Conservation (phyloP, 2,797 vertebrate genomes). For the Apogon talboti region DNA sequence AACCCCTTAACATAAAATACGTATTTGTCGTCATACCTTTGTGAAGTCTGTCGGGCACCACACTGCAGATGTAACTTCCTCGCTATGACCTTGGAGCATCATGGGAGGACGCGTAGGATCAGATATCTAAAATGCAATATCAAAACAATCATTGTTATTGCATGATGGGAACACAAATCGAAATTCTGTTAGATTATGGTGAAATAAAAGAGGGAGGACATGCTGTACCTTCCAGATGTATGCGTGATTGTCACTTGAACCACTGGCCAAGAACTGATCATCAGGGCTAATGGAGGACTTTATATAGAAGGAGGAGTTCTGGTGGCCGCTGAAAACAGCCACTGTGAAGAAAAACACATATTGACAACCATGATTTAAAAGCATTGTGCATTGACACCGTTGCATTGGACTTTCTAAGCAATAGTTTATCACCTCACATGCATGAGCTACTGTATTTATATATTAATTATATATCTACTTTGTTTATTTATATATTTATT, state of each 20-base stretch:
- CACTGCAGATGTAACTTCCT: constrained; percentile 94
- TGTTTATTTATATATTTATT: too few species aligned
- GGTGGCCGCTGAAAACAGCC: constrained; percentile 90
- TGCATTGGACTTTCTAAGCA: too few species aligned
- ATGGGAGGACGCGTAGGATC: constrained; percentile 87
- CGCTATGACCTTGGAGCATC: constrained; percentile 90
- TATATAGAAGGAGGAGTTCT: constrained; percentile 95
- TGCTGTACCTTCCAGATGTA: constrained; percentile 99
- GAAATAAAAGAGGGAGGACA: not conserved
- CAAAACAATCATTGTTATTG: not conserved
- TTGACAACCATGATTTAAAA: too few species aligned
- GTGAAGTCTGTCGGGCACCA: constrained; percentile 98
- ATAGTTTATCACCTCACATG: not conserved
- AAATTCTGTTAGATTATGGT: too few species aligned
- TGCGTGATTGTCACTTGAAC: constrained; percentile 90
- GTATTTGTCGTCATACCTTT: constrained; percentile 84
- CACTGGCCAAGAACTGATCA: constrained; percentile 94
- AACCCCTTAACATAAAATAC: not conserved
- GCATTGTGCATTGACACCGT: too few species aligned
- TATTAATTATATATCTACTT: too few species aligned
- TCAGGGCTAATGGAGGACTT: constrained; percentile 94
- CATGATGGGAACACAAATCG: not conserved
- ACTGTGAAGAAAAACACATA: constrained; percentile 83
- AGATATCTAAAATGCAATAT: constrained; percentile 85
- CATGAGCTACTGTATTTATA: too few species aligned